Percentiles rank a stretch among this genome's conserved stretches.
Conservation (phyloP, 2,113 vertebrate species). For the Aegotheles bennettii region DNA sequence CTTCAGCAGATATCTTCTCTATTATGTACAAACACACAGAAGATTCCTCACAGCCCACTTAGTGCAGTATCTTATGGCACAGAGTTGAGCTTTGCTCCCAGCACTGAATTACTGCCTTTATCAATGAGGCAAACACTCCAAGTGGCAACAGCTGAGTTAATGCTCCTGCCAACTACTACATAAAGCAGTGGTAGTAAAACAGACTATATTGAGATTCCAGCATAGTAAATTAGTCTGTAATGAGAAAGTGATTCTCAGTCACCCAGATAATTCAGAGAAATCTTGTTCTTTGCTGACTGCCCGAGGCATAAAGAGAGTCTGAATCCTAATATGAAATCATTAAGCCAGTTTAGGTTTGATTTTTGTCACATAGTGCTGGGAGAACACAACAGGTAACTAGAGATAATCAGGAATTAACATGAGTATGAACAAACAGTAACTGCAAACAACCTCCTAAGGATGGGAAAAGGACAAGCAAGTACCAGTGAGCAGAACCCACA, state of each 20-base stretch:
- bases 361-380: neutral
- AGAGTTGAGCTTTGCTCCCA: neutral
- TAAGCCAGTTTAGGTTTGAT: neutral
- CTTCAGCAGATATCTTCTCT: neutral
- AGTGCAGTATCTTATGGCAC: neutral
- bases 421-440: neutral
- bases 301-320: neutral
- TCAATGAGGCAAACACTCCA: neutral
- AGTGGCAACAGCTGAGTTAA: neutral
- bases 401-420: neutral
- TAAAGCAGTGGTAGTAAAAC: neutral
- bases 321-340: neutral
- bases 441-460: neutral
- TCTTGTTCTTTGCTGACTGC: neutral
- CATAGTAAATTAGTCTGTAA: conserved; percentile 26
- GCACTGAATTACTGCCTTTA: neutral
- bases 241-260: conserved; percentile 12
- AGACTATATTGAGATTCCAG: neutral
- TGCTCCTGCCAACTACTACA: conserved; percentile 13
- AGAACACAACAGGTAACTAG: neutral
- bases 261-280: neutral
- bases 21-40: neutral
- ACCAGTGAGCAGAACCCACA: neutral
- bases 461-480: neutral
- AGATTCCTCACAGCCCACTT: neutral